Percentiles rank a stretch among this genome's conserved stretches.
Evolutionary conservation across 2,888 invertebrate species (phyloP).

Genomic region (Orgyia antiqua): DNA sequence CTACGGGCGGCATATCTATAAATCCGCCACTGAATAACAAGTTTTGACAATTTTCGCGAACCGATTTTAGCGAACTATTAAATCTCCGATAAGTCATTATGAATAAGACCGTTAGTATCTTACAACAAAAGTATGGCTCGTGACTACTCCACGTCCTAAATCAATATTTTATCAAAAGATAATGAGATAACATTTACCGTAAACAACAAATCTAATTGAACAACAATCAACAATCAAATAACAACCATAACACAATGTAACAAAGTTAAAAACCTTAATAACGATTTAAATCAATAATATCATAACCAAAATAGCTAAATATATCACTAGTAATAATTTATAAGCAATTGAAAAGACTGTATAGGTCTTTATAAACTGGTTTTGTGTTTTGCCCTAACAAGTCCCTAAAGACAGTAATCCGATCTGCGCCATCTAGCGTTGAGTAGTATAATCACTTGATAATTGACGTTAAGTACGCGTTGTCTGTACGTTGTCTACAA

Average conservation of each 20-base stretch:
- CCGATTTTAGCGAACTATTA: no score
- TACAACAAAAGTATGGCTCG: background rate
- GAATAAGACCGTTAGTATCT: no score
- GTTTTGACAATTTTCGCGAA: no score
- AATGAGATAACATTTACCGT: conserved; percentile 19
- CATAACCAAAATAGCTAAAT: no score
- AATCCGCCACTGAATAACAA: no score
- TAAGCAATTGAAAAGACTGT: background rate
- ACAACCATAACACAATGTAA: rapidly evolving
- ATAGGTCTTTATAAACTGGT: conserved; percentile 21
- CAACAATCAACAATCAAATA: conserved; percentile 2
- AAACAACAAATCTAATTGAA: conserved; percentile 20
- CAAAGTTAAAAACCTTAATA: conserved; percentile 4
- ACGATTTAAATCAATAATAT: no score
- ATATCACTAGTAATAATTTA: no score
- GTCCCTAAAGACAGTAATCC: conserved; percentile 48
- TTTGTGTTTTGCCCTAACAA: conserved; percentile 28
- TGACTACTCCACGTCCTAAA: conserved; percentile 14
- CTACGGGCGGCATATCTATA: no score
- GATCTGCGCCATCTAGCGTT: conserved; percentile 55
- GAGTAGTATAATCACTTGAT: conserved; percentile 58
- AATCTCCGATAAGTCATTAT: no score
- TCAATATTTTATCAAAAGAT: conserved; percentile 27
- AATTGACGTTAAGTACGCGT: conserved; percentile 50
- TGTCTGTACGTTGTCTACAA: conserved; percentile 25